These are phyloP conservation scores for Pseudoips prasinana DNA, from an alignment of 2,888 invertebrate genomes.

Conservation along the genomic window DNA sequence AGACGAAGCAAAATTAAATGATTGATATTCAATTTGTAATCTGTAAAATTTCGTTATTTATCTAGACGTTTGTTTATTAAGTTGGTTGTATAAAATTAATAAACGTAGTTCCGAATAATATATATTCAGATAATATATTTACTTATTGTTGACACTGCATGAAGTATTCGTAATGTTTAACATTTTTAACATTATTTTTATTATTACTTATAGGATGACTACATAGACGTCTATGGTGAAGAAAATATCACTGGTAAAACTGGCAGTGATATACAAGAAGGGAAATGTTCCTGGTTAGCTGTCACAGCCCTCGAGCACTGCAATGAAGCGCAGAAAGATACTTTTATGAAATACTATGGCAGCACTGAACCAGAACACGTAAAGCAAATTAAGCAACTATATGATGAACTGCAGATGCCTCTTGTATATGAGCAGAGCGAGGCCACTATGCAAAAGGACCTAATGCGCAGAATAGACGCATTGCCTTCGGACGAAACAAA, in stretches of 20 bases:
- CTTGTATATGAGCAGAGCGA: background rate
- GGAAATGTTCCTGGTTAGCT: slow-evolving; percentile 96
- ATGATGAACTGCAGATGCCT: slow-evolving; percentile 78
- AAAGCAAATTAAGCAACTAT: slow-evolving; percentile 83
- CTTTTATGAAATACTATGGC: background rate
- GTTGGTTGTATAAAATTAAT: too few relatives aligned
- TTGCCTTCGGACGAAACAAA: slow-evolving; percentile 10
- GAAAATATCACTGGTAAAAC: slow-evolving; percentile 90
- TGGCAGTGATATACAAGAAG: slow-evolving; percentile 94
- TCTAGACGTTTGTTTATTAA: too few relatives aligned
- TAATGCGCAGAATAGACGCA: background rate
- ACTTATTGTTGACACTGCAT: too few relatives aligned
- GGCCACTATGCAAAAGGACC: background rate
- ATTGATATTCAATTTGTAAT: too few relatives aligned
- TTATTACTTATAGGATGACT: slow-evolving; percentile 88
- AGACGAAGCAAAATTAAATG: too few relatives aligned
- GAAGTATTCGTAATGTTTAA: too few relatives aligned
- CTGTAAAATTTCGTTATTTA: too few relatives aligned
- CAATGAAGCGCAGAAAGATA: background rate
- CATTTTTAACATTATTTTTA: too few relatives aligned
- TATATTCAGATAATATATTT: too few relatives aligned
- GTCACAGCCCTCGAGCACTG: slow-evolving; percentile 79
- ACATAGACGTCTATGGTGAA: slow-evolving; percentile 92
- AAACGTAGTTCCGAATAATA: too few relatives aligned
- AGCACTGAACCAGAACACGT: background rate